Evolutionary conservation across 2,113 vertebrate genomes (phyloP), one percentile per base, ranked within the genome.

Genomic region (Rhinopomastus cyanomelas): DNA sequence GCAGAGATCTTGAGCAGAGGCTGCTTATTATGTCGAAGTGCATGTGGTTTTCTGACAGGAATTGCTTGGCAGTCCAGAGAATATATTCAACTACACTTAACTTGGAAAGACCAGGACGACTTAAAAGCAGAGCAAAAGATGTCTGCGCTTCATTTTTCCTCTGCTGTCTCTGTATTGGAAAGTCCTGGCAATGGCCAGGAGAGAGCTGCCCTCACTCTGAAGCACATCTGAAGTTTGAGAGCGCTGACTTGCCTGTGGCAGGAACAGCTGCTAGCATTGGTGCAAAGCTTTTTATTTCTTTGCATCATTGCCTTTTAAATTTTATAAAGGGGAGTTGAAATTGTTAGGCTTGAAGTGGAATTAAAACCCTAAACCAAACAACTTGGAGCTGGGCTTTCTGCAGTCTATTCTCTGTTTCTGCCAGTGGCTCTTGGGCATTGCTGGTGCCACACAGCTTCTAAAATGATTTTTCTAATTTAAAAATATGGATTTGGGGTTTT

Each of bases 41-140:
- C 91, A 87, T 97, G 96, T 95, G 96, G 96, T 94, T 97, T 96
- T 96, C 73, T 95, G 87, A 93, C 94, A 88, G 77, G 20, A 91
- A 79, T 95, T 92, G 78, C 92, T 96, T 95, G 95, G 94, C 96
- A 94, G 77, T 85, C 88, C 91, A 84, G 82, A 53, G 81, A 94
- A 96, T 95, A 93, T 91, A 94, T 72, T 92, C 81, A 94, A 91
- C 94, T 87, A 53, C 61, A 72, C 80, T 95, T 92, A 56, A 74
- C 88, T 95, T 96, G 91, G 93, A 94, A 95, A 87, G 92, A 83
- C 52, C 64, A 44, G 72, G 71, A 80, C 6, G 13, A 84, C 76
- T 93, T 85, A 80, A 89, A 87, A 42, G 42, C 77, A 14, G 11
- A 75, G 93, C 74, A 52, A 94, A 76, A 90, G 73, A 66, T 10